Percentiles rank a stretch among this genome's conserved stretches.
Evolutionary conservation across 2,888 invertebrate species (phyloP).

Genomic region (Lysandra coridon): DNA sequence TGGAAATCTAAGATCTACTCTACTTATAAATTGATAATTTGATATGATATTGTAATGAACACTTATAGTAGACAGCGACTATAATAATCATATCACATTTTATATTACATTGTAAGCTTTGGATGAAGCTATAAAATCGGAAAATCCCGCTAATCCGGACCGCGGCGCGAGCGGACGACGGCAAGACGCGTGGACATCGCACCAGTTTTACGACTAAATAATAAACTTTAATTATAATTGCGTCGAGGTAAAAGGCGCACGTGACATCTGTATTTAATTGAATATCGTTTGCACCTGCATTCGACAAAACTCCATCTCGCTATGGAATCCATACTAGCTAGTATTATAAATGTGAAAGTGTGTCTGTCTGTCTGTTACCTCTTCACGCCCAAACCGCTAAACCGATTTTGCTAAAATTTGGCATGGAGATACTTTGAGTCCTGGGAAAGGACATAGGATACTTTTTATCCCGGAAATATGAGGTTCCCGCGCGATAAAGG

Average conservation of each 20-base stretch:
- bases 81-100: conserved; percentile 7
- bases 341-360: no score
- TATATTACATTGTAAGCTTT: conserved; percentile 14
- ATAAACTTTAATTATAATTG: conserved; percentile 78
- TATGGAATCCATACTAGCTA: no score
- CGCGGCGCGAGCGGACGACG: conserved; percentile 39
- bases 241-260: conserved; percentile 71
- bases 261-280: conserved; percentile 79
- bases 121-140: conserved; percentile 60
- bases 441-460: no score
- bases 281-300: conserved; percentile 73
- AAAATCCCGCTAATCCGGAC: conserved; percentile 60
- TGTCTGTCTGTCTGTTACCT: no score
- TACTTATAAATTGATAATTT: neutral
- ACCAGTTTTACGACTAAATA: conserved; percentile 75
- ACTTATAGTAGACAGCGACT: neutral
- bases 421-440: no score
- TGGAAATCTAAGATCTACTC: no score
- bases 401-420: no score
- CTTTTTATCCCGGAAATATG: no score
- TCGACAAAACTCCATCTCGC: conserved; percentile 57
- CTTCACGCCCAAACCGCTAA: no score
- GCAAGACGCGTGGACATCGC: conserved; percentile 61
- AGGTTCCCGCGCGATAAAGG: no score
- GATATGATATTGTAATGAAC: neutral